A percentile compares a stretch with the other conserved stretches of the same genome.
phyloP scores from a whole-genome alignment of 2,113 vertebrate species.

The Pluvialis apricaria region DNA sequence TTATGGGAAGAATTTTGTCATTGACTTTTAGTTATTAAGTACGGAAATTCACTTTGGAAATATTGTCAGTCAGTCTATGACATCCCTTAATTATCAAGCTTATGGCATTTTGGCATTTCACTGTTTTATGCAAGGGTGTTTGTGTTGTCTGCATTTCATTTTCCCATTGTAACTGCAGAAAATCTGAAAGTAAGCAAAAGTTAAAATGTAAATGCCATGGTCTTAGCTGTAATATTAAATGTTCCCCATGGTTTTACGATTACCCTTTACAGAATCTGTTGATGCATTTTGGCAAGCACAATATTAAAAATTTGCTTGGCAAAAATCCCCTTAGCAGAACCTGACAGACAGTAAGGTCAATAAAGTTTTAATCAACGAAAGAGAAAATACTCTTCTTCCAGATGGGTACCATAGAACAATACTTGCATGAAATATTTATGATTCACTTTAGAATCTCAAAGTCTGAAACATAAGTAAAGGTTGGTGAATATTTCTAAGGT shows the following conservation, averaged over 20 bases:
- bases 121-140: background rate
- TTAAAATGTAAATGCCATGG: conserved; percentile 65
- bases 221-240: conserved; percentile 66
- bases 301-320: conserved; percentile 63
- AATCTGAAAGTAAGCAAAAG: conserved; percentile 56
- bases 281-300: conserved; percentile 65
- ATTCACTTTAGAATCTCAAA: conserved; percentile 19
- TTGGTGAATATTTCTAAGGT: background rate
- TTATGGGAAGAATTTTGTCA: background rate
- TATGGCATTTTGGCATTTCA: conserved; percentile 50
- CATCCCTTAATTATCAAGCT: background rate
- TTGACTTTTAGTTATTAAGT: background rate
- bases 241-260: conserved; percentile 52
- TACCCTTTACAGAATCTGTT: conserved; percentile 63
- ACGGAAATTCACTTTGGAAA: background rate
- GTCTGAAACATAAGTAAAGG: conserved; percentile 2
- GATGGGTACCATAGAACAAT: conserved; percentile 49
- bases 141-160: conserved; percentile 52
- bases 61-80: background rate
- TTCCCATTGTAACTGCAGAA: conserved; percentile 52
- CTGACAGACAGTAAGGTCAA: conserved; percentile 66
- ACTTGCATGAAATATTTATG: conserved; percentile 37
- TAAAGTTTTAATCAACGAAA: conserved; percentile 63
- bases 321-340: conserved; percentile 51
- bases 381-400: conserved; percentile 51